phyloP scores from a whole-genome alignment of 2,888 invertebrate species.

The Caenorhabditis japonica region DNA sequence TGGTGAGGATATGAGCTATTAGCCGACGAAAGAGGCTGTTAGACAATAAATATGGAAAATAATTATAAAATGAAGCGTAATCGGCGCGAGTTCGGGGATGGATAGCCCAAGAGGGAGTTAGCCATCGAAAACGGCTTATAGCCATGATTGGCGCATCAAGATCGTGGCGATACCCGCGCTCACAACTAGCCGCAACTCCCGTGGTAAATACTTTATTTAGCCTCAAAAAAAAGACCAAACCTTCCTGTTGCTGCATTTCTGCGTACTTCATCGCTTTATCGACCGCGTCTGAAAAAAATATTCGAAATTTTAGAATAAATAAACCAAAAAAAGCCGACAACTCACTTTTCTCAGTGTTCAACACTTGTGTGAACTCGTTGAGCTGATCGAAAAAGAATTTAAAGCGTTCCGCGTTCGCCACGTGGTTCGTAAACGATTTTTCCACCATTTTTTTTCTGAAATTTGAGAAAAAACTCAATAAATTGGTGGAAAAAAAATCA shows the following conservation, averaged over 20 bases:
- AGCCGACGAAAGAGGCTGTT: too few relatives aligned
- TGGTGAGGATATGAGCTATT: too few relatives aligned
- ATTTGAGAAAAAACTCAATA: neutral
- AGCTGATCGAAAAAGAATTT: constrained; percentile 25
- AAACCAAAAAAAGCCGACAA: too few relatives aligned
- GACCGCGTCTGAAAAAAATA: constrained; percentile 15
- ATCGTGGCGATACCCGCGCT: too few relatives aligned
- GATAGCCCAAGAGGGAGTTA: too few relatives aligned
- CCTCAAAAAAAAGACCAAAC: neutral
- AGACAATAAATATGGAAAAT: too few relatives aligned
- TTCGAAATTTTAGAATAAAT: neutral
- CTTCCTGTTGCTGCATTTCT: constrained; percentile 20
- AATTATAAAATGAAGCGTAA: too few relatives aligned
- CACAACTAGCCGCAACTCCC: too few relatives aligned
- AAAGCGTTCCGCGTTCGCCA: constrained; percentile 13
- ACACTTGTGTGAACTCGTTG: constrained; percentile 19
- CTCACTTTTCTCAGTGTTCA: constrained; percentile 15
- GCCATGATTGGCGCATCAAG: too few relatives aligned
- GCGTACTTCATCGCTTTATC: constrained; percentile 24
- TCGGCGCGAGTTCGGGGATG: too few relatives aligned
- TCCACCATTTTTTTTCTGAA: neutral
- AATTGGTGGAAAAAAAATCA: neutral
- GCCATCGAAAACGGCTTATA: too few relatives aligned
- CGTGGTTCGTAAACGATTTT: constrained; percentile 7
- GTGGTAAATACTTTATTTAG: too few relatives aligned